Conservation (phyloP, 1,140 invertebrate genomes). For the Pseudomyrmex gracilis region DNA sequence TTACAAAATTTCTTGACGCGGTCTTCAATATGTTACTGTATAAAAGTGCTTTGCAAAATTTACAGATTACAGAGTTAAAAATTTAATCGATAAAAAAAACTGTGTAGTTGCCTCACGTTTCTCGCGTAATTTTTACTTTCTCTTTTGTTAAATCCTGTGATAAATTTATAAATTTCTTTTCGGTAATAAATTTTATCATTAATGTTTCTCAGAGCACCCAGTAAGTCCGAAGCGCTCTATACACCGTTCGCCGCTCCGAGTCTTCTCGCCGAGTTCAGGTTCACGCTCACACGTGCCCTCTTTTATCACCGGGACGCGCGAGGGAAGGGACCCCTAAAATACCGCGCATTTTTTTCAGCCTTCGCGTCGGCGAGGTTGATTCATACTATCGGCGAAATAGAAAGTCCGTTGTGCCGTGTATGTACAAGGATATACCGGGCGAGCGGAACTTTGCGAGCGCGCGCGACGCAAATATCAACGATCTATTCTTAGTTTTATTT, state of each 20-base stretch:
- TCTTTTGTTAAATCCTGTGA: background rate
- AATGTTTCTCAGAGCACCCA: background rate
- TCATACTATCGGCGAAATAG: constrained; percentile 53
- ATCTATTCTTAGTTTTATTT: constrained; percentile 60
- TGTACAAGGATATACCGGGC: constrained; percentile 16
- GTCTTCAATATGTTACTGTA: background rate
- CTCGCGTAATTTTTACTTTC: background rate
- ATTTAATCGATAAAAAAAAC: background rate
- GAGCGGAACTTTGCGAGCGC: constrained; percentile 22
- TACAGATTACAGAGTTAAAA: background rate
- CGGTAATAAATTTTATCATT: no score
- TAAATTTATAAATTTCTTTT: background rate
- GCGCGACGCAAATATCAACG: constrained; percentile 49
- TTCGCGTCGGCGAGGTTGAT: constrained; percentile 39
- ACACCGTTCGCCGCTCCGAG: constrained; percentile 62
- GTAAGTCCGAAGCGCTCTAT: constrained; percentile 6
- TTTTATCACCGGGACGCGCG: constrained; percentile 51
- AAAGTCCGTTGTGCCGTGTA: constrained; percentile 19
- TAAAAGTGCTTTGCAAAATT: background rate
- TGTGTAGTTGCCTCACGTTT: background rate
- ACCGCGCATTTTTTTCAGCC: constrained; percentile 37
- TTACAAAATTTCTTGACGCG: background rate
- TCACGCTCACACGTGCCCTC: constrained; percentile 66
- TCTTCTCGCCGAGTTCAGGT: constrained; percentile 67
- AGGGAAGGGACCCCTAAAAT: constrained; percentile 38